These are phyloP conservation scores for Lordiphosa mommai DNA, from an alignment of 1,140 invertebrate genomes.

Conservation along the genomic window DNA sequence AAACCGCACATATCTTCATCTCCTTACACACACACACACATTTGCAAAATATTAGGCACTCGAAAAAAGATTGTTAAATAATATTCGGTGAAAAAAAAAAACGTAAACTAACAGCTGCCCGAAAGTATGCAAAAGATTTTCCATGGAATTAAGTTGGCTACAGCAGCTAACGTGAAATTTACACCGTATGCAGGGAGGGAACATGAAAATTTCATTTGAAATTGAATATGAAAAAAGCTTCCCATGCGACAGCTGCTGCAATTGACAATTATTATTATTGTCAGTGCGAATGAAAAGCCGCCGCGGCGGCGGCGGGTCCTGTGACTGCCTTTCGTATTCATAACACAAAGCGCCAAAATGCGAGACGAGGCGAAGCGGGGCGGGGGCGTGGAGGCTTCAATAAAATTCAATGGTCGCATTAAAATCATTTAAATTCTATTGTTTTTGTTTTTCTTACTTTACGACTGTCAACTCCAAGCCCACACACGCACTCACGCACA, in stretches of 20 bases:
- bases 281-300: conserved; percentile 62
- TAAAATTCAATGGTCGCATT: conserved; percentile 75
- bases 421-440: conserved; percentile 78
- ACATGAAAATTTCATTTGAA: conserved; percentile 75
- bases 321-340: conserved; percentile 50
- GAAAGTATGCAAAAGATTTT: conserved; percentile 63
- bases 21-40: conserved; percentile 16
- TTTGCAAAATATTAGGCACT: neutral
- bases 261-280: conserved; percentile 78
- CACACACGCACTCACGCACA: conserved; percentile 6
- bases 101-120: conserved; percentile 31
- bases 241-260: conserved; percentile 64
- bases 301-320: conserved; percentile 3
- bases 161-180: conserved; percentile 67
- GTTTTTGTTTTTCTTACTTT: conserved; percentile 45
- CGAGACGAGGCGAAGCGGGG: conserved; percentile 29
- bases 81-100: conserved; percentile 10
- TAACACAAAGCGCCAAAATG: conserved; percentile 50
- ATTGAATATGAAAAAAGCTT: conserved; percentile 69
- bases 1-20: conserved; percentile 54
- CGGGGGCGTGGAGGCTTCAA: conserved; percentile 37
- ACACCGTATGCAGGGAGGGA: conserved; percentile 26
- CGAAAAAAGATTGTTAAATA: conserved; percentile 22
- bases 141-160: conserved; percentile 56
- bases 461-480: conserved; percentile 28